phyloP scores from a whole-genome alignment of 2,888 invertebrate species.

The Alentia gelatinosa region DNA sequence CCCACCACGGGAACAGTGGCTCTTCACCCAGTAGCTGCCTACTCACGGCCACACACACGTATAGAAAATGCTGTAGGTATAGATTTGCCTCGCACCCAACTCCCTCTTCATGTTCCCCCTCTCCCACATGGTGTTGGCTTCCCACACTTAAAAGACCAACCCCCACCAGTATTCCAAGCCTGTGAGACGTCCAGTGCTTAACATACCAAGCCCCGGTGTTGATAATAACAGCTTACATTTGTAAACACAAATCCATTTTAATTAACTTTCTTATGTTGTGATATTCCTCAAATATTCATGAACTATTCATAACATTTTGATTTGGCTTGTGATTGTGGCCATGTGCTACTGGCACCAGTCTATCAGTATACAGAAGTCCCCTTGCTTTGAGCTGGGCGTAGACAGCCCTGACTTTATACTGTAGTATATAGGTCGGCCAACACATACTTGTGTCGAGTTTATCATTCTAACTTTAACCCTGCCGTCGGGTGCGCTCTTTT shows the following conservation, averaged over 20 bases:
- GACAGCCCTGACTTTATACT: not conserved
- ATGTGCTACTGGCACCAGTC: no score
- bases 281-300: no score
- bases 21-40: not conserved
- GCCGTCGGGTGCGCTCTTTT: no score
- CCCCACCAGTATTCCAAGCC: no score
- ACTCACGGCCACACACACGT: not conserved
- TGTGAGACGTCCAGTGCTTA: no score
- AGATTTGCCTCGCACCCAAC: not conserved
- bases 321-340: no score
- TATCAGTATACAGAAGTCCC: not conserved
- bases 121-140: not conserved
- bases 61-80: not conserved
- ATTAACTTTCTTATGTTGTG: no score
- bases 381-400: not conserved
- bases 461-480: not conserved
- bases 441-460: not conserved
- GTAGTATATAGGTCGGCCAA: not conserved
- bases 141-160: no score
- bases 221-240: no score
- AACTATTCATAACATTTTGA: no score
- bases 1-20: not conserved
- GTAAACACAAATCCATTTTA: no score
- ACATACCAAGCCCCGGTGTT: no score
- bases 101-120: not conserved